phyloP scores from a whole-genome alignment of 2,113 vertebrate species.

The Uria aalge region DNA sequence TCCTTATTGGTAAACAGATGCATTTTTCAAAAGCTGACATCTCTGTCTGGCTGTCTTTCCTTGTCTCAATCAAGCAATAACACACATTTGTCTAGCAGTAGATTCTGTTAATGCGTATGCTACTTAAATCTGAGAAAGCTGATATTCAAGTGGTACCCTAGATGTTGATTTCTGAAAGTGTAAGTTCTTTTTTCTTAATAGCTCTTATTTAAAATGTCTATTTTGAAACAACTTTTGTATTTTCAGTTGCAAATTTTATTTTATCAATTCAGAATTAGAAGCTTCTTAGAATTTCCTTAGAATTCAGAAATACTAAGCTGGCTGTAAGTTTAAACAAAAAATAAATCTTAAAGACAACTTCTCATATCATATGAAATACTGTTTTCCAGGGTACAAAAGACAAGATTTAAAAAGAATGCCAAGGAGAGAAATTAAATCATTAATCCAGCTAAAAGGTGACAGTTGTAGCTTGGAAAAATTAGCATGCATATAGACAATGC shows the following conservation, averaged over 20 bases:
- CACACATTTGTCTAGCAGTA: background rate
- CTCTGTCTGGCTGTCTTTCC: background rate
- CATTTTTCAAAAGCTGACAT: background rate
- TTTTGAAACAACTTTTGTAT: background rate
- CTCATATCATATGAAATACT: background rate
- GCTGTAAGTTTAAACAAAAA: background rate
- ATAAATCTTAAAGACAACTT: background rate
- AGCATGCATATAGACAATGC: background rate
- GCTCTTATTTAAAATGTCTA: background rate
- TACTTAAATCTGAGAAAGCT: background rate
- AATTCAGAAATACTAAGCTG: background rate
- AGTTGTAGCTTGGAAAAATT: background rate
- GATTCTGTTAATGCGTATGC: background rate
- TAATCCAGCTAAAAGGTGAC: background rate
- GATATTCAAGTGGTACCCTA: background rate
- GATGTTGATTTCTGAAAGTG: background rate
- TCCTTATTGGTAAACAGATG: background rate
- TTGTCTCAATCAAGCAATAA: background rate
- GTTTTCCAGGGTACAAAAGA: background rate
- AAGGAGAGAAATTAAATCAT: background rate
- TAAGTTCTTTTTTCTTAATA: background rate
- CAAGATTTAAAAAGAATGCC: background rate
- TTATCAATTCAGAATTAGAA: background rate
- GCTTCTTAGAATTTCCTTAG: background rate
- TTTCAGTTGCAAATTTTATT: background rate